A percentile compares a stretch with the other conserved stretches of the same genome.
These are phyloP conservation scores for Megaleporinus macrocephalus DNA, from an alignment of 2,113 vertebrate genomes.

Conservation along the genomic window DNA sequence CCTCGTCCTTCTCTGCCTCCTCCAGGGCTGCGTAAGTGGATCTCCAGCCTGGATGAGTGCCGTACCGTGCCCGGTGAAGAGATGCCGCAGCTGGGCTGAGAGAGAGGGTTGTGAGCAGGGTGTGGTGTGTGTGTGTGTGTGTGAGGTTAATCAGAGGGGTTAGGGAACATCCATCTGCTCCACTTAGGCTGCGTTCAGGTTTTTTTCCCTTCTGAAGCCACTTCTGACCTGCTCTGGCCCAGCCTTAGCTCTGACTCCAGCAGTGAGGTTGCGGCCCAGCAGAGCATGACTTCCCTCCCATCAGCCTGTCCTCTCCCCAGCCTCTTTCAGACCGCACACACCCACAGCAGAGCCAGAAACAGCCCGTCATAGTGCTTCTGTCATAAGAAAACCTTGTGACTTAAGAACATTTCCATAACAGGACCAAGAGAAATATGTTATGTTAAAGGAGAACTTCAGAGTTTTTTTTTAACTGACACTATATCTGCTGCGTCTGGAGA, in stretches of 20 bases:
- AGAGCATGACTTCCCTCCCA: background rate
- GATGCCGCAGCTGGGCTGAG: constrained; percentile 56
- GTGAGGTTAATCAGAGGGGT: constrained; percentile 51
- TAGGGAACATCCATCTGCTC: constrained; percentile 48
- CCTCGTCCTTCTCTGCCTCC: constrained; percentile 35
- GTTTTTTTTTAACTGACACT: too few species aligned
- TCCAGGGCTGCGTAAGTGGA: constrained; percentile 64
- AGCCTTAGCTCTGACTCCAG: background rate
- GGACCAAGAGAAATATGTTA: too few species aligned
- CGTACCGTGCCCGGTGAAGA: constrained; percentile 58
- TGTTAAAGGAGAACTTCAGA: too few species aligned
- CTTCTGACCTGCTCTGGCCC: background rate
- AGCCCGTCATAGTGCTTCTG: too few species aligned
- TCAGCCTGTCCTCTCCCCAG: background rate
- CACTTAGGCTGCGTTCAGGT: background rate
- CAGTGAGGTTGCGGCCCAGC: background rate
- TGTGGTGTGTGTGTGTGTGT: background rate
- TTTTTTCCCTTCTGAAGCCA: background rate
- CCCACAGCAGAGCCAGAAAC: background rate
- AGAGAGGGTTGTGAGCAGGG: constrained; percentile 24
- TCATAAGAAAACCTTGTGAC: too few species aligned
- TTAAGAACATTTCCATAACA: too few species aligned
- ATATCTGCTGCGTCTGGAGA: too few species aligned
- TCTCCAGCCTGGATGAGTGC: constrained; percentile 64
- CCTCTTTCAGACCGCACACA: constrained; percentile 6